A percentile compares a stretch with the other conserved stretches of the same genome.
Evolutionary conservation across 2,888 invertebrate genomes (phyloP).

Genomic region (Drosophila dives): DNA sequence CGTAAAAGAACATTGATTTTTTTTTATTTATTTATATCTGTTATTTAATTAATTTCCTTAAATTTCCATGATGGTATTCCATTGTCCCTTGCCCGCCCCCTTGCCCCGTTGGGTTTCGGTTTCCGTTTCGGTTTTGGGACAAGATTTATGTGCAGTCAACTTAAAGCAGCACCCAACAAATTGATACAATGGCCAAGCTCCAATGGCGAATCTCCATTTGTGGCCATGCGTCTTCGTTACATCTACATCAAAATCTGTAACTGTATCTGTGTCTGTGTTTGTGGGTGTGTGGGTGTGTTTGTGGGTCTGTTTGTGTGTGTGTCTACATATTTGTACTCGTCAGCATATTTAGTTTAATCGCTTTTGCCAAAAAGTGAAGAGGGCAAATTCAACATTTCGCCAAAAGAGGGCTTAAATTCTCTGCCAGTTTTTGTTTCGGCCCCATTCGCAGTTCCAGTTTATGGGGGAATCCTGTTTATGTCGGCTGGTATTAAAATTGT

Average conservation of each 20-base stretch:
- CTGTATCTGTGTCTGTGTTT: background rate
- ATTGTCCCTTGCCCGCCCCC: background rate
- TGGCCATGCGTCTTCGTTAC: conserved; percentile 9
- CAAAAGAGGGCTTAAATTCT: background rate
- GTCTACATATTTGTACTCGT: conserved; percentile 32
- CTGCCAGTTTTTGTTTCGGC: background rate
- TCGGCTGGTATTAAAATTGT: conserved; percentile 28
- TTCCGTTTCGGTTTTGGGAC: conserved; percentile 13
- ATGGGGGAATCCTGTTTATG: conserved; percentile 15
- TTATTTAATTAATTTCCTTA: conserved; percentile 51
- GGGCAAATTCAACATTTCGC: background rate
- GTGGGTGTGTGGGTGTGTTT: background rate
- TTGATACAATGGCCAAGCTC: conserved; percentile 29
- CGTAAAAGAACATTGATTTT: conserved; percentile 31
- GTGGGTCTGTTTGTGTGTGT: background rate
- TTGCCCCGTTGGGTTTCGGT: background rate
- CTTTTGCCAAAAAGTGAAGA: conserved; percentile 11
- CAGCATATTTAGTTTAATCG: conserved; percentile 63
- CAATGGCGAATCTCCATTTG: conserved; percentile 42
- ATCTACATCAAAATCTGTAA: conserved; percentile 9
- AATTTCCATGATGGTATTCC: conserved; percentile 30
- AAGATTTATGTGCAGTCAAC: conserved; percentile 53
- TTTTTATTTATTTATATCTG: conserved; percentile 51
- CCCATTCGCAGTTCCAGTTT: background rate
- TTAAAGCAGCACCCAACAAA: conserved; percentile 31